These are phyloP conservation scores for Drosophila kanapiae DNA, from an alignment of 1,140 invertebrate genomes.

Conservation along the genomic window DNA sequence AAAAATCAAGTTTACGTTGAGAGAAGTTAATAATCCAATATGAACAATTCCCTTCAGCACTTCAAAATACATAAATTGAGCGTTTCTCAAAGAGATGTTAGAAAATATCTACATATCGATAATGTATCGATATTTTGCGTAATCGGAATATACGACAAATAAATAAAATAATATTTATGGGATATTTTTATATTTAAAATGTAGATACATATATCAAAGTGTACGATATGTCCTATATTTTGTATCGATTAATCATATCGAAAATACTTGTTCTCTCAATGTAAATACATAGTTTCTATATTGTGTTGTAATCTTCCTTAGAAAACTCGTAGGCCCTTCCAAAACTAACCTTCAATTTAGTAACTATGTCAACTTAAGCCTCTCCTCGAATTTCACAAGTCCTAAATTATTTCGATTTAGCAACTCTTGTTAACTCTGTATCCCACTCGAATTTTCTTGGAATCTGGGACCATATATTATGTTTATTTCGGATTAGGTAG, in stretches of 20 bases:
- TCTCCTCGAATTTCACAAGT: conserved; percentile 4
- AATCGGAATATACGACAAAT: too few relatives aligned
- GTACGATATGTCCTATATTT: too few relatives aligned
- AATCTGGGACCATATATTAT: conserved; percentile 43
- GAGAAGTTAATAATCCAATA: too few relatives aligned
- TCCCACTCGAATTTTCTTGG: conserved; percentile 30
- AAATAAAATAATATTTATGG: too few relatives aligned
- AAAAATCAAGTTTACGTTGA: background rate
- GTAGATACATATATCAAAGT: too few relatives aligned
- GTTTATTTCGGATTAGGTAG: conserved; percentile 57
- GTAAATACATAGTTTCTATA: background rate
- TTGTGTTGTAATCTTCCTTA: background rate
- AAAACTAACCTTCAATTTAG: background rate
- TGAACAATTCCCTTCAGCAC: too few relatives aligned
- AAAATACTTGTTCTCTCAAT: too few relatives aligned
- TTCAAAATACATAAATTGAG: background rate
- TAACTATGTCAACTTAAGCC: background rate
- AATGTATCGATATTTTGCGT: too few relatives aligned
- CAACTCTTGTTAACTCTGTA: conserved; percentile 16
- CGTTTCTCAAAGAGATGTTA: background rate
- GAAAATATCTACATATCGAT: too few relatives aligned
- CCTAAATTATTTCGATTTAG: conserved; percentile 34
- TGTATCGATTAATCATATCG: too few relatives aligned
- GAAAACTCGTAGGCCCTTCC: background rate
- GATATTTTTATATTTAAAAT: too few relatives aligned